These are phyloP conservation scores for Lissonota sp. DNA, from an alignment of 2,888 invertebrate genomes.

Conservation along the genomic window DNA sequence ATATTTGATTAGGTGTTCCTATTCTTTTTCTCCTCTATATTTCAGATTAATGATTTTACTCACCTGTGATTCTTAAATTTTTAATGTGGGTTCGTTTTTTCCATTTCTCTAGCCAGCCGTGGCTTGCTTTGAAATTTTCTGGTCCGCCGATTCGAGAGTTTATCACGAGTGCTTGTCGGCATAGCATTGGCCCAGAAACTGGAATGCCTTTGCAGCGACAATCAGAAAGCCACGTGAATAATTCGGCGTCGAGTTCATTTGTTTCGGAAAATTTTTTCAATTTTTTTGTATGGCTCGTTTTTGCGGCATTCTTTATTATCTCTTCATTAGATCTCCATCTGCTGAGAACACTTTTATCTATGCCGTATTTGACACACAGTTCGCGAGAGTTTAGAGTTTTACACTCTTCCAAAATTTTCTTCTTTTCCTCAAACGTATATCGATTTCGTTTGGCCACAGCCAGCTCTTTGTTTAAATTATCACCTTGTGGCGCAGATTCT, in stretches of 20 bases:
- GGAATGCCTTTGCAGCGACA: conserved; percentile 57
- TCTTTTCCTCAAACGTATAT: conserved; percentile 49
- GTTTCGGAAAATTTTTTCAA: conserved; percentile 48
- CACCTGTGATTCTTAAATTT: conserved; percentile 50
- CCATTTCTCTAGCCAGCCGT: conserved; percentile 58
- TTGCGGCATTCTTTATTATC: conserved; percentile 50
- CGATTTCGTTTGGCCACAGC: conserved; percentile 53
- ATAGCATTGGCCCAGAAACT: conserved; percentile 55
- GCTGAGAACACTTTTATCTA: conserved; percentile 50
- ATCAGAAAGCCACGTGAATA: conserved; percentile 56
- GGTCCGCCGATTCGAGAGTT: conserved; percentile 50
- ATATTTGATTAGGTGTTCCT: conserved; percentile 19
- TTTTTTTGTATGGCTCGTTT: conserved; percentile 49
- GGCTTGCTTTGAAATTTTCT: conserved; percentile 52
- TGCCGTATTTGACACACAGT: conserved; percentile 50
- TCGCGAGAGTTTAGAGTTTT: conserved; percentile 48
- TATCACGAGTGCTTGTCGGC: conserved; percentile 52
- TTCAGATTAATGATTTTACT: conserved; percentile 39
- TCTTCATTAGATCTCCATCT: conserved; percentile 49
- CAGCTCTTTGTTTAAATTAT: conserved; percentile 43
- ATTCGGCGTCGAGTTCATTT: conserved; percentile 50
- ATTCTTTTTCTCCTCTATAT: conserved; percentile 40
- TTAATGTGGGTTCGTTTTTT: conserved; percentile 52
- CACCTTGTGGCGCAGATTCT: conserved; percentile 43
- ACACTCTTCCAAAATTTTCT: conserved; percentile 53